Base-by-base conservation (phyloP, 2,797 vertebrate species). In the Poecilia velifera region DNA sequence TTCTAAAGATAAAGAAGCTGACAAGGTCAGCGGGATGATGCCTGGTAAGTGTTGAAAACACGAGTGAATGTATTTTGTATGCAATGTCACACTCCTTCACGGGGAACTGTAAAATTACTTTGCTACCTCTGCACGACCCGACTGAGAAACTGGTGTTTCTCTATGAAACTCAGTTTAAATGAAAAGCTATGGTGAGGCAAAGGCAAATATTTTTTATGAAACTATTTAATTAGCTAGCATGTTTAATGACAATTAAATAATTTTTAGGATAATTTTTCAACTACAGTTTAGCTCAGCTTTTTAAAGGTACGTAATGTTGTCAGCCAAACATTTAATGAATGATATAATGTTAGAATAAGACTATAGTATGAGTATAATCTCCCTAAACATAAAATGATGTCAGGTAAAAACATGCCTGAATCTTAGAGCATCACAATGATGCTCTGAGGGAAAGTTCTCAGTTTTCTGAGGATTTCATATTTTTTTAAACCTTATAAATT, bases 11-110 rank as follows among this genome's bases (percentile, higher is more conserved):
- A 76, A 49, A 89, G 89, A 88, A 79, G 76, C 80, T 72, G 84
- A 89, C 89, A 91, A 92, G 91, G 91, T 94, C 89, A 86, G 55
- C 0, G n/a, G 74, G 77, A 83, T 78, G 46, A 86, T 81, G 87
- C 73, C 3, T 88, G 79, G 82, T 75, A 76, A 81, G 77, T 78
- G 77, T 80, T 88, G 85, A 87, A 74, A 88, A 83, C 39, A 89
- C 75, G 85, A 82, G 53, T 55, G 51, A 83, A 82, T 84, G 81
- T 53, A 72, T 86, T 89, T 77, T 87, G 75, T 82, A 85, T 88
- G 80, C 81, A 81, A 77, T 36, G 68, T 91, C 74, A 68, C 45
- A 71, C 70, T 83, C 28, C 53, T 79, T 77, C 76, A 76, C 22
- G 2, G n/a, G 31, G 34, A 85, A 76, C 74, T 79, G 81, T 79